phyloP scores from a whole-genome alignment of 2,888 invertebrate genomes.

The Ptilodon capucinus region DNA sequence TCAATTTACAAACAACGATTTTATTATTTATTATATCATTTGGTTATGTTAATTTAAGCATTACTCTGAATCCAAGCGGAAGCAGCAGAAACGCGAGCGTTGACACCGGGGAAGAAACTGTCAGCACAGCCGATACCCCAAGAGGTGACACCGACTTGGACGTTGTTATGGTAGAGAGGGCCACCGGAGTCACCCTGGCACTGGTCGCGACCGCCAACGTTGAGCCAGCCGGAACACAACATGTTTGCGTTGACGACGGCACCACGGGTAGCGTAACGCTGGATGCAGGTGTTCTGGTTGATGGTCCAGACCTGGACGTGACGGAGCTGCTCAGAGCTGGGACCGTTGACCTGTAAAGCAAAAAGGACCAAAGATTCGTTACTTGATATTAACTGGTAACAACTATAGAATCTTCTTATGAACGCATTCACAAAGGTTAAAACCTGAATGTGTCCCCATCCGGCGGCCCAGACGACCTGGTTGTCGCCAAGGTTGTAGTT shows the following conservation, averaged over 20 bases:
- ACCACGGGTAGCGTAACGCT: constrained; percentile 30
- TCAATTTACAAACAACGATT: too few species aligned
- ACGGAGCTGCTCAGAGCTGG: constrained; percentile 38
- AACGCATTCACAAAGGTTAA: too few species aligned
- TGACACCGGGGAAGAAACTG: constrained; percentile 40
- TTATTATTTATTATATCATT: too few species aligned
- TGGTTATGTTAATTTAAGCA: too few species aligned
- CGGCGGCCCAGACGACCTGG: constrained; percentile 50
- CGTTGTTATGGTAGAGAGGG: constrained; percentile 41
- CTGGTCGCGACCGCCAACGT: constrained; percentile 46
- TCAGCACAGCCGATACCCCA: constrained; percentile 39
- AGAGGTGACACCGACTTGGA: constrained; percentile 45
- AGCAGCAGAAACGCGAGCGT: constrained; percentile 41
- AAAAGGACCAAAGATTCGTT: too few species aligned
- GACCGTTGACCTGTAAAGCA: constrained; percentile 33
- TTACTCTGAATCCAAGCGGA: constrained; percentile 33
- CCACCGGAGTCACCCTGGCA: constrained; percentile 49
- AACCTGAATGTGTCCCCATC: too few species aligned
- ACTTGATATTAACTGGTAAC: too few species aligned
- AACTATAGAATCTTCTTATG: too few species aligned
- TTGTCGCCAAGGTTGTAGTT: constrained; percentile 49
- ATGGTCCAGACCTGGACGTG: constrained; percentile 44
- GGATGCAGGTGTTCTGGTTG: constrained; percentile 39
- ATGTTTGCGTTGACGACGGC: constrained; percentile 37
- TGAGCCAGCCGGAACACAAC: constrained; percentile 50